A percentile compares a stretch with the other conserved stretches of the same genome.
These are phyloP conservation scores for Ips nitidus DNA, from an alignment of 1,140 invertebrate genomes.

Conservation along the genomic window DNA sequence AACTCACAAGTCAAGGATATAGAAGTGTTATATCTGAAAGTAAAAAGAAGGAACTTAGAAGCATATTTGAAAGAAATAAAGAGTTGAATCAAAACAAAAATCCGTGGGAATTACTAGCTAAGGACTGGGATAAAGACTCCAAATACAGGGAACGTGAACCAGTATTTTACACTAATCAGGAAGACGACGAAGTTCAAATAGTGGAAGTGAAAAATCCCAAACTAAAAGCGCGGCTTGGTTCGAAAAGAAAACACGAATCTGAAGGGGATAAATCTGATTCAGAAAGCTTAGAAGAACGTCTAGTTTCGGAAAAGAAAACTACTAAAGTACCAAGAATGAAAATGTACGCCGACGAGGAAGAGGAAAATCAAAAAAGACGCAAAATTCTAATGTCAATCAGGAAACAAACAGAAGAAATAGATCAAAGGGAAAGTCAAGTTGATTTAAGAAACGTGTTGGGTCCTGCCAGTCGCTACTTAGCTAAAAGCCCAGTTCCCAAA, in stretches of 20 bases:
- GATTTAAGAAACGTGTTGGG: constrained; percentile 45
- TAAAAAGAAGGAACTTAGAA: constrained; percentile 55
- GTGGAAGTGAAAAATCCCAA: constrained; percentile 50
- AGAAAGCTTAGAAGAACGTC: neutral
- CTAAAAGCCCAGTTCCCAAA: constrained; percentile 15
- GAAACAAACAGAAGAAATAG: constrained; percentile 45
- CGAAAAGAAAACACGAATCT: constrained; percentile 40
- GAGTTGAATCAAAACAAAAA: constrained; percentile 60
- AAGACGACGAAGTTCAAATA: constrained; percentile 22
- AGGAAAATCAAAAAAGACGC: constrained; percentile 60
- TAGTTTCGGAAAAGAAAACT: constrained; percentile 49
- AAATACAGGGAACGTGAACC: constrained; percentile 45
- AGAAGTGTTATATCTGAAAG: constrained; percentile 44
- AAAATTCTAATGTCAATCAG: constrained; percentile 46
- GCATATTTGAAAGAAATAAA: constrained; percentile 54
- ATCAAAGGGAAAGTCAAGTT: constrained; percentile 30
- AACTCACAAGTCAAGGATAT: constrained; percentile 61
- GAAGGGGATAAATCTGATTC: constrained; percentile 44
- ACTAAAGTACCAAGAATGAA: constrained; percentile 69
- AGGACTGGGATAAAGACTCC: constrained; percentile 67
- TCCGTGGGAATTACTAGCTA: constrained; percentile 71
- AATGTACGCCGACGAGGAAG: constrained; percentile 88
- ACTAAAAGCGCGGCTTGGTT: constrained; percentile 51
- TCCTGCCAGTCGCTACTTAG: constrained; percentile 23
- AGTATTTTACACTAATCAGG: constrained; percentile 17